Conservation (phyloP, 2,113 vertebrate genomes). For the Actenoides hombroni region DNA sequence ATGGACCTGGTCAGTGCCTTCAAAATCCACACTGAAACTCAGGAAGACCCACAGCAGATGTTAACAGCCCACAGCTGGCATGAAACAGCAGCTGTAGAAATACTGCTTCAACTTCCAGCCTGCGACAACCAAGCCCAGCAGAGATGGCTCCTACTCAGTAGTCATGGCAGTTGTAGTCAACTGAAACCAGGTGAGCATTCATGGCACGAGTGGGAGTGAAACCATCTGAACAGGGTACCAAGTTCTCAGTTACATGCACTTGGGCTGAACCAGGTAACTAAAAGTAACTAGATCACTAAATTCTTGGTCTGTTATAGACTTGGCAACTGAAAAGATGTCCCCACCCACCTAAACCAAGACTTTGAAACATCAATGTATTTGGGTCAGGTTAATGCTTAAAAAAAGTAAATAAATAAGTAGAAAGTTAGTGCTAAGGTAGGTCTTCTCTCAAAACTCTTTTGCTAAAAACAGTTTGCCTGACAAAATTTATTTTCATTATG, state of each 20-base stretch:
- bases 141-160: neutral
- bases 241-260: too few species aligned
- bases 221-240: too few species aligned
- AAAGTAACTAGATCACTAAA: neutral
- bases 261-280: accelerated
- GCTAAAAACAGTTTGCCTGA: neutral
- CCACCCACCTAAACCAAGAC: neutral
- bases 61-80: neutral
- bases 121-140: neutral
- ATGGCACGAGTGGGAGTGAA: neutral
- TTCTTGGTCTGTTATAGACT: neutral
- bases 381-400: neutral
- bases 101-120: neutral
- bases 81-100: neutral
- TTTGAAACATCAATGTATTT: neutral
- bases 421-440: neutral
- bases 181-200: neutral
- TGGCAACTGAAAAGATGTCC: neutral
- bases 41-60: accelerated
- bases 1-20: accelerated
- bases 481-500: neutral
- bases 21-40: neutral
- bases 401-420: too few species aligned
- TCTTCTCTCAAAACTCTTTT: neutral
- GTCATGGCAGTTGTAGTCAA: neutral